Evolutionary conservation across 2,797 vertebrate species (phyloP).

Genomic region (Leucoraja ocellata): DNA sequence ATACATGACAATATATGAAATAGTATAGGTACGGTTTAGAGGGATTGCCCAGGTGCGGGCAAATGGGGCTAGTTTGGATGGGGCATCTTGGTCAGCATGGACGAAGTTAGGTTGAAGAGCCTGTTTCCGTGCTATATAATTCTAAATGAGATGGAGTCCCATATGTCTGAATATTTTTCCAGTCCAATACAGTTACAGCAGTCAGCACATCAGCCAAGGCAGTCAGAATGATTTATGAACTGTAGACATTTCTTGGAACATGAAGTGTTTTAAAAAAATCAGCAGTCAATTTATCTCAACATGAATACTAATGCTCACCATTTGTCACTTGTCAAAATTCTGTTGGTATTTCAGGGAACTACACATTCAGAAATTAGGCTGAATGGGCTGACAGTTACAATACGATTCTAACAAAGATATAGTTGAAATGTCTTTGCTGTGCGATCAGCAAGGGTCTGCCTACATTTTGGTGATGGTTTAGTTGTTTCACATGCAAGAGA

Average conservation of each 20-base stretch:
- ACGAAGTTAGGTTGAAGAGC: too few relatives aligned
- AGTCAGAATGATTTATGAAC: constrained; percentile 24
- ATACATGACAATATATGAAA: not conserved
- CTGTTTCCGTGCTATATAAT: too few relatives aligned
- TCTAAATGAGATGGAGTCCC: not conserved
- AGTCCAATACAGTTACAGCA: not conserved
- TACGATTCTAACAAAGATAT: not conserved
- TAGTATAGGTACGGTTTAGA: too few relatives aligned
- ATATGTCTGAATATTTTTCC: not conserved
- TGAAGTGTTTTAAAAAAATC: not conserved
- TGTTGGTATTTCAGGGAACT: not conserved
- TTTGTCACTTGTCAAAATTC: not conserved
- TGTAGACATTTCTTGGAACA: not conserved
- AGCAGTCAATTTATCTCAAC: not conserved
- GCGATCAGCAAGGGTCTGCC: not conserved
- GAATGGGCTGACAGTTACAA: not conserved
- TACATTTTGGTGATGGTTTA: not conserved
- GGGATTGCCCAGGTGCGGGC: too few relatives aligned
- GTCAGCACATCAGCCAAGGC: not conserved
- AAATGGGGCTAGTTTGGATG: too few relatives aligned
- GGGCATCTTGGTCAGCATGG: too few relatives aligned
- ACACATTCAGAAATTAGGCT: not conserved
- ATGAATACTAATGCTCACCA: not conserved
- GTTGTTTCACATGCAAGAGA: not conserved
- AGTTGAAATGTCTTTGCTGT: not conserved